phyloP scores from a whole-genome alignment of 2,797 vertebrate species.

The Coregonus sp. region DNA sequence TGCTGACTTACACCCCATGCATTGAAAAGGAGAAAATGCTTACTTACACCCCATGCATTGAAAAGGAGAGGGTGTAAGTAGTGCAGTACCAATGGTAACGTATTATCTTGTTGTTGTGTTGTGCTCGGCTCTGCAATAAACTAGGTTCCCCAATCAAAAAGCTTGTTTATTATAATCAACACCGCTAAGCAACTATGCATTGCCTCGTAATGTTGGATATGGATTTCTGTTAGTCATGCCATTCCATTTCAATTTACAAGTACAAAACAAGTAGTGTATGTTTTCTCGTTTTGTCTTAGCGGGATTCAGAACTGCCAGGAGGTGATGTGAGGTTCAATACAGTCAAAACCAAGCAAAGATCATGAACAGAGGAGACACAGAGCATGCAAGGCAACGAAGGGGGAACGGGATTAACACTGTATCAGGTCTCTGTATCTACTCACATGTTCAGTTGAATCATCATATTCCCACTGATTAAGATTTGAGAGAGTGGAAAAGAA shows the following conservation, averaged over 20 bases:
- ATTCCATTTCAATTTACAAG: too few relatives aligned
- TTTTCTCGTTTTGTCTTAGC: too few relatives aligned
- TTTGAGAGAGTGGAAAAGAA: slow-evolving; percentile 64
- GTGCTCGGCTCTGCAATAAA: slow-evolving; percentile 5
- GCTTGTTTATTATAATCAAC: too few relatives aligned
- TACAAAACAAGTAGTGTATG: too few relatives aligned
- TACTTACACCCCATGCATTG: neutral
- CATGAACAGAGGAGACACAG: slow-evolving; percentile 25
- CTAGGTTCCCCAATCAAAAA: too few relatives aligned
- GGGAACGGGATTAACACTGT: slow-evolving; percentile 7
- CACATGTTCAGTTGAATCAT: slow-evolving; percentile 98
- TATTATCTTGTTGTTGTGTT: neutral
- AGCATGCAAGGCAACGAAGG: slow-evolving; percentile 35
- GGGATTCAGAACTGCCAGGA: neutral
- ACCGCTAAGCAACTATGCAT: too few relatives aligned
- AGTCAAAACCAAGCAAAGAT: slow-evolving; percentile 3
- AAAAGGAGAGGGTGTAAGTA: neutral
- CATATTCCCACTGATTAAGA: slow-evolving; percentile 96
- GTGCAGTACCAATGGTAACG: neutral
- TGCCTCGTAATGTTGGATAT: too few relatives aligned
- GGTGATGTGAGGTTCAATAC: slow-evolving; percentile 1
- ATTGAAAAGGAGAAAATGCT: neutral
- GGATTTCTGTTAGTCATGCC: too few relatives aligned
- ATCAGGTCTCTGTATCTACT: slow-evolving; percentile 75
- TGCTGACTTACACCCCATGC: neutral